Percentiles rank a stretch among this genome's conserved stretches.
These are phyloP conservation scores for Tamandua tetradactyla DNA, from an alignment of 2,797 vertebrate species.

Conservation along the genomic window DNA sequence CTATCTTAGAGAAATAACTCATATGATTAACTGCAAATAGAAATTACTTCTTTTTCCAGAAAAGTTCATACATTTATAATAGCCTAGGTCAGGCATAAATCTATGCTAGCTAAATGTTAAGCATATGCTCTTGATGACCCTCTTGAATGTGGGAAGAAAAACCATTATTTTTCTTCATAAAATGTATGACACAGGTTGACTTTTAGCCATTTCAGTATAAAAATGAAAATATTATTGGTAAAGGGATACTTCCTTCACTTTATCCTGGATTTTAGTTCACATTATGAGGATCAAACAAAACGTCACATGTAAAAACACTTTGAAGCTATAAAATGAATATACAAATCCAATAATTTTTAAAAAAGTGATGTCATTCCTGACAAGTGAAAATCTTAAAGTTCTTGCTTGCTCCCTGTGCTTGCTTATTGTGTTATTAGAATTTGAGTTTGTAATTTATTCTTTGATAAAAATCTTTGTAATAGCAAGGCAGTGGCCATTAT, in stretches of 20 bases:
- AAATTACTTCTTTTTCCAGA: slow-evolving; percentile 77
- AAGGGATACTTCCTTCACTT: not conserved
- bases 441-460: not conserved
- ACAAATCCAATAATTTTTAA: slow-evolving; percentile 1
- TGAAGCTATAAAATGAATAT: not conserved
- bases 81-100: slow-evolving; percentile 75
- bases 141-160: slow-evolving; percentile 78
- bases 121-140: slow-evolving; percentile 70
- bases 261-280: not conserved
- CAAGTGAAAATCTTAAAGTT: not conserved
- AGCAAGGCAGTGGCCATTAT: not conserved
- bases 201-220: slow-evolving; percentile 62
- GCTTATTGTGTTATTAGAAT: not conserved
- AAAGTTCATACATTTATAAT: slow-evolving; percentile 83
- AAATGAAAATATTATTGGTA: slow-evolving; percentile 36
- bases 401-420: not conserved
- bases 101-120: slow-evolving; percentile 82
- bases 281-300: slow-evolving; percentile 43
- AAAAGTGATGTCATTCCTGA: not conserved
- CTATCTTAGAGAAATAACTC: slow-evolving; percentile 84
- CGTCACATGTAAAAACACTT: not conserved
- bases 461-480: not conserved
- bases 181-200: slow-evolving; percentile 12
- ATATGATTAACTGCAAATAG: slow-evolving; percentile 86
- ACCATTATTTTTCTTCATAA: slow-evolving; percentile 76